Base-by-base conservation (phyloP, 53 echinoderm and acorn worm genomes). In the Actinopyga echinites region DNA sequence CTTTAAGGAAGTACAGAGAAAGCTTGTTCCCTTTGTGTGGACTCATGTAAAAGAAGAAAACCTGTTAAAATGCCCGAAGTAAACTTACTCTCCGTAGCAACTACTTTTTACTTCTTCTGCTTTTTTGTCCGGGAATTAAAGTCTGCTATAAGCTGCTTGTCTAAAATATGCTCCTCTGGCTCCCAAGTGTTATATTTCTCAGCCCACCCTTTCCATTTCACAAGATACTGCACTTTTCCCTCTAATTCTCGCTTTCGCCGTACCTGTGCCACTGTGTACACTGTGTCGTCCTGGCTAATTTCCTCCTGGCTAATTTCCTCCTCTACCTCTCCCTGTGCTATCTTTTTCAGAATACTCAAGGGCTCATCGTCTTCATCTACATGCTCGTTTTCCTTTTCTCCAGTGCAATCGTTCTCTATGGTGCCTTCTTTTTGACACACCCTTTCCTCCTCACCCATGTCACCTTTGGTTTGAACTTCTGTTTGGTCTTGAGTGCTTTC, bases 121-220 rank as follows among this genome's bases (percentile, higher is more conserved):
- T 3, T 59, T 22, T 59, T 22, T 59, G 22, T 59, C 30, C 57
- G 52, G 24, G 55, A 32, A 56, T 79, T 58, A 79, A 55, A 79
- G 31, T 55, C 8, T 56, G 79, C 21, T 22, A 79, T 56, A 30
- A 79, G 49, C 19, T 9, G n/a, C 54, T 79, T 56, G 20, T 79
- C 79, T 26, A 79, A 58, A 35, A 79, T 79, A 55, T 79, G 79
- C 13, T 79, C 57, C 79, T 79, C 56, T 56, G 79, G 79, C 56
- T 79, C 79, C 79, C 79, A 79, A 35, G 49, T 79, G 79, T 79
- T 55, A 30, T 26, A 55, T 29, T 79, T 79, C 21, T 7, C 11
- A 30, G 13, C 29, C 54, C 79, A 79, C 6, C 34, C 55, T 22
- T 11, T 79, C 79, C 79, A 79, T 30, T 79, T 79, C 1, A 79